Percentiles rank a stretch among this genome's conserved stretches.
These are phyloP conservation scores for Neotoma lepida DNA, from an alignment of 2,113 vertebrate genomes.

Conservation along the genomic window DNA sequence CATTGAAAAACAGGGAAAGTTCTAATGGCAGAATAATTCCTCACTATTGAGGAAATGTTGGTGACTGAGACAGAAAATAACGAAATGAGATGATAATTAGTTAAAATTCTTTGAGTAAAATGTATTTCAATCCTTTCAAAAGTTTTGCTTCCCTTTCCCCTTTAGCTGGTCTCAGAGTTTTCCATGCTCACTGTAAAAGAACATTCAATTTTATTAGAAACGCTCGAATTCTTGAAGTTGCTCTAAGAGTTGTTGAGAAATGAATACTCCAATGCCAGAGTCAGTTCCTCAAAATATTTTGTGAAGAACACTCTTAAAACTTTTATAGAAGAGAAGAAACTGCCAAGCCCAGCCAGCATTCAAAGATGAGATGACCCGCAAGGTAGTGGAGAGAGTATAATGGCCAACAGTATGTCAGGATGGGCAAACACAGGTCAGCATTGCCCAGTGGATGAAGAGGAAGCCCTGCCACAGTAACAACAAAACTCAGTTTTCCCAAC, in stretches of 20 bases:
- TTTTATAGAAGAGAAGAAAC: conserved; percentile 13
- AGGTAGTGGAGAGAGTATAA: background rate
- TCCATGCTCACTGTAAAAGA: background rate
- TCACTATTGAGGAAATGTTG: background rate
- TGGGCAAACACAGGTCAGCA: background rate
- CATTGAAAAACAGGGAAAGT: background rate
- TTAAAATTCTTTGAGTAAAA: conserved; percentile 15
- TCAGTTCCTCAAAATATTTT: conserved; percentile 37
- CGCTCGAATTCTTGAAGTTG: conserved; percentile 40
- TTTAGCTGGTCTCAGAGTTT: background rate
- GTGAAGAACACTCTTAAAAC: conserved; percentile 36
- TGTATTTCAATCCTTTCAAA: background rate
- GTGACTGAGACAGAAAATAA: conserved; percentile 5
- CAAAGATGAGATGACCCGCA: background rate
- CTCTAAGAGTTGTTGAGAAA: conserved; percentile 41
- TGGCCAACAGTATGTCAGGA: background rate
- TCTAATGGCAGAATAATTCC: background rate
- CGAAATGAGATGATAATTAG: background rate
- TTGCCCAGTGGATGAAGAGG: too few relatives aligned
- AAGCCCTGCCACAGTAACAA: background rate
- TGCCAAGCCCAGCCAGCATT: background rate
- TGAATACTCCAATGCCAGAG: background rate
- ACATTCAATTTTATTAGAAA: conserved; percentile 3
- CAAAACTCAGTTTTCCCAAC: background rate
- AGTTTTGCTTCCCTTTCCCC: background rate